These are phyloP conservation scores for Tyto alba DNA, from an alignment of 2,113 vertebrate genomes.

Conservation along the genomic window DNA sequence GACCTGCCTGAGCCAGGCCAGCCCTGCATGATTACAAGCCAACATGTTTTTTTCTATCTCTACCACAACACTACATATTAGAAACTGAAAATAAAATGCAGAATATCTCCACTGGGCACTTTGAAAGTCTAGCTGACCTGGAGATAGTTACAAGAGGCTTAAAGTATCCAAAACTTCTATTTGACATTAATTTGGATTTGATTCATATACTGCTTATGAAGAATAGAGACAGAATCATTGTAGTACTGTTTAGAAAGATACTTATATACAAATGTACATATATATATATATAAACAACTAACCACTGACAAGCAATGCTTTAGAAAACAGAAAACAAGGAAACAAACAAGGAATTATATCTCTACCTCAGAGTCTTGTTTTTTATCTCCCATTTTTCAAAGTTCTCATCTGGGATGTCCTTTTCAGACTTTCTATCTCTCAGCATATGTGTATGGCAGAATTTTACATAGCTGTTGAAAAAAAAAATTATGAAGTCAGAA, in stretches of 20 bases:
- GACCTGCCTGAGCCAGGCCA: background rate
- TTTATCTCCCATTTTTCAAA: background rate
- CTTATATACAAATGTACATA: rapidly evolving
- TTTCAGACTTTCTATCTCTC: background rate
- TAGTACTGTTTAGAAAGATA: background rate
- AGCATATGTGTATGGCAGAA: background rate
- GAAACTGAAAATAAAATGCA: background rate
- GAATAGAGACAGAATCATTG: background rate
- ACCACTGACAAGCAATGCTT: background rate
- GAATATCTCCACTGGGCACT: rapidly evolving
- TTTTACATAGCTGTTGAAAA: background rate
- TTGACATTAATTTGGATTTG: background rate
- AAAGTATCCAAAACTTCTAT: background rate
- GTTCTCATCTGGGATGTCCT: background rate
- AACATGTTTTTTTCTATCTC: background rate
- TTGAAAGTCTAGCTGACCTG: background rate
- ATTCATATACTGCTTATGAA: background rate
- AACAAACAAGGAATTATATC: background rate
- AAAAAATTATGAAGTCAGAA: background rate
- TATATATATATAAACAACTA: background rate
- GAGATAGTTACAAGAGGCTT: background rate
- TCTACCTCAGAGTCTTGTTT: background rate
- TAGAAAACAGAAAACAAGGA: background rate
- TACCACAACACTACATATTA: rapidly evolving
- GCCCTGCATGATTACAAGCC: background rate